phyloP scores from a whole-genome alignment of 2,888 invertebrate species.

The Caenorhabditis doughertyi region DNA sequence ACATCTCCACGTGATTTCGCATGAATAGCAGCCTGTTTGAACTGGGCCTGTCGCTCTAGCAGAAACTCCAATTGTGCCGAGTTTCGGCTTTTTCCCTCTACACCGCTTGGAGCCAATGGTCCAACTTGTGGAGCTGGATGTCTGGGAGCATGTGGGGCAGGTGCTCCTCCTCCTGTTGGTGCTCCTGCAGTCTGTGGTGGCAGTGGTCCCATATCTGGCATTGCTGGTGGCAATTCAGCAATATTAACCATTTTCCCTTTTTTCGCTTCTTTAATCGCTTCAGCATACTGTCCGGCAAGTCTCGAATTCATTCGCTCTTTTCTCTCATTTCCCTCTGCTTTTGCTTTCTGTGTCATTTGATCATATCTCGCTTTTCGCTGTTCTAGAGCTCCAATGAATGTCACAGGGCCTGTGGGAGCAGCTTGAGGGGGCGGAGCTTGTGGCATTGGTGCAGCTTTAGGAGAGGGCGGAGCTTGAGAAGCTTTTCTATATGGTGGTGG shows the following conservation, averaged over 20 bases:
- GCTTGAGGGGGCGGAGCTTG: slow-evolving; percentile 20
- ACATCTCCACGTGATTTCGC: slow-evolving; percentile 79
- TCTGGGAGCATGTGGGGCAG: background rate
- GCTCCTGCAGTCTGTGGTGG: slow-evolving; percentile 66
- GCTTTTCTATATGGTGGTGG: slow-evolving; percentile 75
- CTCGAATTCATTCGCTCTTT: slow-evolving; percentile 73
- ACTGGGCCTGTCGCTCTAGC: slow-evolving; percentile 74
- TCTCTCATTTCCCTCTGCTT: slow-evolving; percentile 74
- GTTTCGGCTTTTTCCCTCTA: slow-evolving; percentile 62
- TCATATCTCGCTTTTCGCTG: slow-evolving; percentile 70
- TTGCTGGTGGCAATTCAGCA: slow-evolving; percentile 68
- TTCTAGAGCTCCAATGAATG: slow-evolving; percentile 69
- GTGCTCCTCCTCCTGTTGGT: background rate
- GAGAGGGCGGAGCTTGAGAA: slow-evolving; percentile 8
- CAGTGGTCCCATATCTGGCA: slow-evolving; percentile 72
- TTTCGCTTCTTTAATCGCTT: slow-evolving; percentile 71
- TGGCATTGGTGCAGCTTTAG: background rate
- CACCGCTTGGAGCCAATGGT: slow-evolving; percentile 67
- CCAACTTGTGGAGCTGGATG: slow-evolving; percentile 64
- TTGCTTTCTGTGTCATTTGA: slow-evolving; percentile 72
- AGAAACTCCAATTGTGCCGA: slow-evolving; percentile 68
- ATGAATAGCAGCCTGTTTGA: slow-evolving; percentile 78
- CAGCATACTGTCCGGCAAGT: slow-evolving; percentile 72
- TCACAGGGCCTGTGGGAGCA: background rate
- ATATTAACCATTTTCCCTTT: slow-evolving; percentile 67